Evolutionary conservation across 2,797 vertebrate species (phyloP), one percentile per base, ranked within the genome.

Genomic region (Melanotaenia boesemani): DNA sequence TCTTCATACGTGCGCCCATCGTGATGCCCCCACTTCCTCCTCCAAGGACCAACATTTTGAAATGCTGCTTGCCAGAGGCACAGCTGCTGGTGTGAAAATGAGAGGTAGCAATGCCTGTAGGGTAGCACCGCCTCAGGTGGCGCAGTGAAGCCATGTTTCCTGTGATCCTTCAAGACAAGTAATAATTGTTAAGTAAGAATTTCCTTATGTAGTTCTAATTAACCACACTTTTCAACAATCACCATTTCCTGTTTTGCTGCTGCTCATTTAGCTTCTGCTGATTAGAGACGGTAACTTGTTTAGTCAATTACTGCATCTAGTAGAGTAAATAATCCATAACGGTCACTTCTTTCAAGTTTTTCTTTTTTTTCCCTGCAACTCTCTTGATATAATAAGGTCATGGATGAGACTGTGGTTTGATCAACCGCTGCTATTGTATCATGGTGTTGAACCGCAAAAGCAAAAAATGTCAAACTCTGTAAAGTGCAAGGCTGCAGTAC

Each of bases 1-100:
- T 95, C 91, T 97, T 99, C 96, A 99, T 96, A 1, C 98, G 95
- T 6, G 98, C 93, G 0, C 96, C 93, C 98, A 99, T 99, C 20
- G 95, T 0, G 22, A 98, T 96, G 2, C 98, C 98, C 0, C 96
- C 97, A 6, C 91, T 89, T 3, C 98, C 98, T 78, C 98, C 98
- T 12, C 98, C 98, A 0, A 99, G 90, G 63, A 99, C 97, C 0
- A 99, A 93, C 15, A 98, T 94, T 81, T 98, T 96, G 70, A 96
- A 97, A 83, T 98, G 94, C 81, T 95, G 94, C 80, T 92, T 97
- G 67, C 95, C 90, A 34, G 91, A 86, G 24, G 77, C 82, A 15
- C 66, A 80, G 69, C 91, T 86, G 67, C 93, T 94, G 0, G 93
- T 93, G 82, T 97, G 97, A 0, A 98, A 82, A 64, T 76, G 83